Conservation (phyloP, 2,888 invertebrate genomes). For the Neuroscelio doddi region DNA sequence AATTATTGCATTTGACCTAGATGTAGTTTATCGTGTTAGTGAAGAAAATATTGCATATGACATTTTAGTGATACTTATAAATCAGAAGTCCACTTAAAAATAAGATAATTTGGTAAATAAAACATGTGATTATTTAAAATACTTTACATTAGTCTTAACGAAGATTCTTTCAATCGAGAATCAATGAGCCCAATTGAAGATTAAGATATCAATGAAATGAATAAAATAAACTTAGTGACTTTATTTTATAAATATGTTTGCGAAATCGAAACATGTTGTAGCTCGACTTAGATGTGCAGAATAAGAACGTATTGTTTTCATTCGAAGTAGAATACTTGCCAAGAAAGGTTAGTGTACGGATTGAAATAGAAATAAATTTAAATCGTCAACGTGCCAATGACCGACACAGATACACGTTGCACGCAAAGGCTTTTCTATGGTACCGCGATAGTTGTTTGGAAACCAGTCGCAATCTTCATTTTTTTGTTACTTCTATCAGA, state of each 20-base stretch:
- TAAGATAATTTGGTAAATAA: no score
- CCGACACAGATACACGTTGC: constrained; percentile 20
- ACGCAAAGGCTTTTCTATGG: constrained; percentile 26
- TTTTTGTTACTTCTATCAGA: constrained; percentile 47
- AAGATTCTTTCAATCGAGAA: no score
- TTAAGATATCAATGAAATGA: no score
- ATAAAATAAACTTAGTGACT: no score
- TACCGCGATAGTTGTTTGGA: constrained; percentile 41
- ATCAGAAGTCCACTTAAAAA: constrained; percentile 4
- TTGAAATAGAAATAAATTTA: constrained; percentile 41
- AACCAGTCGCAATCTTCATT: constrained; percentile 49
- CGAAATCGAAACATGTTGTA: no score
- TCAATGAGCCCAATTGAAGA: no score
- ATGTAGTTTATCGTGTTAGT: constrained; percentile 22
- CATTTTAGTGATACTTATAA: constrained; percentile 21
- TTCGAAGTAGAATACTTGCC: constrained; percentile 21
- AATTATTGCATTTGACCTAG: constrained; percentile 38
- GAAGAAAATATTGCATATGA: constrained; percentile 22
- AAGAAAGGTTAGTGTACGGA: constrained; percentile 25
- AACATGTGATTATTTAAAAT: no score
- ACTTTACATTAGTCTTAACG: no score
- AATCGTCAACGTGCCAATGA: constrained; percentile 23
- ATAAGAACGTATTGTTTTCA: constrained; percentile 14
- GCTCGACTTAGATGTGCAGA: background rate
- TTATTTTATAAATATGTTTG: no score